These are phyloP conservation scores for Amblyraja radiata DNA, from an alignment of 2,797 vertebrate species.

Conservation along the genomic window DNA sequence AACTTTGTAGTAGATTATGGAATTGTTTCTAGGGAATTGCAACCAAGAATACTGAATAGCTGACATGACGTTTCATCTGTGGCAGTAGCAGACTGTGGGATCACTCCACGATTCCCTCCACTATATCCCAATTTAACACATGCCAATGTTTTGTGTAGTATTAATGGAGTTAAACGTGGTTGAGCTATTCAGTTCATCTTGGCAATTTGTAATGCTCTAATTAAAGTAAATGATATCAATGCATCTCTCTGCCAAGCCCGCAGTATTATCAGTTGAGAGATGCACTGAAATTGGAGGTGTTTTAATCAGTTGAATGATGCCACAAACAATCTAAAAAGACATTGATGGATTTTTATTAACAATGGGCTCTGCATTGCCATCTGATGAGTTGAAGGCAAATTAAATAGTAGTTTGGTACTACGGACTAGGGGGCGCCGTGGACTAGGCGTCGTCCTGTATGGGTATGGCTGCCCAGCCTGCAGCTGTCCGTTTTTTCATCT, in stretches of 20 bases:
- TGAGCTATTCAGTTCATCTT: background rate
- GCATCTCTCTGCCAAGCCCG: background rate
- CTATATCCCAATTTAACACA: background rate
- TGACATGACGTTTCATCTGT: background rate
- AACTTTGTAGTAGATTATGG: background rate
- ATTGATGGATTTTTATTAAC: background rate
- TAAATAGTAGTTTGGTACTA: background rate
- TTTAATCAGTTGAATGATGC: background rate
- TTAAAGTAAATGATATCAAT: conserved; percentile 14
- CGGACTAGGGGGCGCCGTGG: too few relatives aligned
- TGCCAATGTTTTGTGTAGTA: background rate
- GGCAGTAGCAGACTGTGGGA: too few relatives aligned
- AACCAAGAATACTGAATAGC: background rate
- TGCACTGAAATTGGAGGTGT: background rate
- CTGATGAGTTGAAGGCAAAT: background rate
- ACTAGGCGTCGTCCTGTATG: too few relatives aligned
- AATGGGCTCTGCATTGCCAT: too few relatives aligned
- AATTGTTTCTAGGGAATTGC: too few relatives aligned
- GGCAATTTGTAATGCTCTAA: background rate
- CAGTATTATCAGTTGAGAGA: background rate
- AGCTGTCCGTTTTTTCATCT: too few relatives aligned
- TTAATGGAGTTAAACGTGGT: background rate
- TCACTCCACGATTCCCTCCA: background rate
- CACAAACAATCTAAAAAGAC: background rate
- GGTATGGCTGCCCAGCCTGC: too few relatives aligned